Base-by-base conservation (phyloP, 2,797 vertebrate genomes). In the Limnodromus scolopaceus region DNA sequence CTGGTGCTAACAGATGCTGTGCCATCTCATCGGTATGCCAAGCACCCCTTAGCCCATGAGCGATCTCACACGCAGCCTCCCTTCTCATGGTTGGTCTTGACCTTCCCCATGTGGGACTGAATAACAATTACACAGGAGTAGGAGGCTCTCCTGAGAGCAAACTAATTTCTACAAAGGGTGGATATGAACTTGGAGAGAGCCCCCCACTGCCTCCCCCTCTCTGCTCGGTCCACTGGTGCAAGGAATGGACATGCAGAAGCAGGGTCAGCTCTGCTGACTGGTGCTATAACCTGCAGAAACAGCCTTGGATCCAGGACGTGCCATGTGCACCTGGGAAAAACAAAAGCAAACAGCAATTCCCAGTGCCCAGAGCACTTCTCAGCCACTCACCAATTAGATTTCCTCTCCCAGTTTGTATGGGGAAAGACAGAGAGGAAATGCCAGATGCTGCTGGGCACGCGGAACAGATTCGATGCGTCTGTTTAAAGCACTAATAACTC, bases 401-500 rank as follows among this genome's bases (percentile, higher is more conserved):
- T 76, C 70, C 87, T 88, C 19, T 80, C 49, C 74, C 66, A 70
- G 2, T 60, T 72, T 38, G 36, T 75, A 68, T 0, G 2, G 77
- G 74, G 58, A 87, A 92, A 70, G 93, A 41, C 2, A 5, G 45
- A 76, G 34, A 79, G 74, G 87, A 95, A 79, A 79, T 70, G 87
- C 80, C 96, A 96, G 94, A 81, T 95, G 93, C 94, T 93, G 77
- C 70, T 46, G 89, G 91, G 95, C 85, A 90, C 4, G 0, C 32
- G 24, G 58, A 90, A 58, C 87, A 76, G 74, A 64, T 76, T 61
- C 2, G 0, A 58, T 41, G 43, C 0, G 1, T 88, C 89, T 38
- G 63, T 66, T 94, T 84, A 71, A 96, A 79, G 93, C 83, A 69
- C 80, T 93, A 93, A 95, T 90, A 94, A 90, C 72, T 94, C 93